Evolutionary conservation across 1,140 invertebrate genomes (phyloP), one percentile per base, ranked within the genome.

Genomic region (Drosophila lini): DNA sequence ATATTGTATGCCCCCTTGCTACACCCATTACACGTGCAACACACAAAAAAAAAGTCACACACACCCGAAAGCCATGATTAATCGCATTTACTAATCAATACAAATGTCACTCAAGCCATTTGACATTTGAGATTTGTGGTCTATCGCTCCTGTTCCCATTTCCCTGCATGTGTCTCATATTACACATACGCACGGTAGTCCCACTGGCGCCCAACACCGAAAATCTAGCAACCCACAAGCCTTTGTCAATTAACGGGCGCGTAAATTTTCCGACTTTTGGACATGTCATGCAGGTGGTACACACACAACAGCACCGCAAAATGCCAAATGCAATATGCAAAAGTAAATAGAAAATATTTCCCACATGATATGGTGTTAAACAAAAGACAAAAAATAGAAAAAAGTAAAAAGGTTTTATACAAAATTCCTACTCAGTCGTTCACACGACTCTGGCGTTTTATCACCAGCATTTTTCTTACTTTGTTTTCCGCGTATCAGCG

Each of bases 51-150:
- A 34, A 9, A 40, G 22, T 48, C 32, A 31, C 56, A 59, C 44
- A 67, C 58, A 48, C 52, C 22, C 41, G 44, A 58, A 63, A 61
- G 34, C 69, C 79, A 86, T 88, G 83, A 88, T 88, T 88, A 88
- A 88, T 88, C 83, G 80, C 71, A 78, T 88, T 76, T 83, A 88
- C 83, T 88, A 88, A 88, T 88, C 83, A 88, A 88, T 88, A 88
- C 84, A 83, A 88, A 88, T 88, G 83, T 83, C 83, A 83, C 71
- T 88, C 84, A 74, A 70, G 64, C 64, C 77, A 67, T 55, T 77
- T 80, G 83, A 89, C 80, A 88, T 88, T 88, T 83, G 80, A 89
- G 83, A 89, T 89, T 89, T 89, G 83, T 89, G 83, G 79, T 65
- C 74, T 78, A 55, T 75, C 70, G 68, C 56, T 45, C 73, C 48